Evolutionary conservation across 2,888 invertebrate genomes (phyloP), one percentile per base, ranked within the genome.

Genomic region (Zonitis immaculata): DNA sequence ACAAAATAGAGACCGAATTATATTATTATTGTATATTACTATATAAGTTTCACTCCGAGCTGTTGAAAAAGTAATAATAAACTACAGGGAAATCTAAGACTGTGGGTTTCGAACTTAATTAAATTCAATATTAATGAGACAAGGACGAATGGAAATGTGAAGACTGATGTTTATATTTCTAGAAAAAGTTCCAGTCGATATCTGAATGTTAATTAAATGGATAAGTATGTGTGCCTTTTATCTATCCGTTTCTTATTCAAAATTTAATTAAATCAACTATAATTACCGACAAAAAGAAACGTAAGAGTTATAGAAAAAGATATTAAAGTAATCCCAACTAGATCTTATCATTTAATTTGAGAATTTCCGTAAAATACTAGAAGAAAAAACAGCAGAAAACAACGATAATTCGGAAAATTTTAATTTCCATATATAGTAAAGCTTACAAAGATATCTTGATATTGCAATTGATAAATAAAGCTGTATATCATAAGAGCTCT

Each of bases 201-300:
- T 35, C 16, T 35, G 1, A 35, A 3, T 35, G 35, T 16, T 35
- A 18, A 35, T 18, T 35, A 35, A 35, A 35, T 8, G 35, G 8
- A 2, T 3, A 11, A 35, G 9, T 18, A 16, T 35, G 8, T 9
- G 51, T 52, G 47, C 42, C 51, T 54, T 54, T 61, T 62, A 64
- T 65, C 63, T 64, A 61, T 61, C 61, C 62, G 56, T 66, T 63
- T 66, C 68, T 70, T 66, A 69, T 66, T 68, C 61, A 67, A 68
- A 68, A 67, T 71, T 71, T 69, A 69, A 68, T 64, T 70, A 70
- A 71, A 72, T 66, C 67, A 67, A 70, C 70, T 70, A 69, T 70
- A 70, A 67, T 68, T 63, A 60, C 62, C 61, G 66, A 65, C 67
- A 68, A 66, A 68, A 69, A 32, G 6, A 69, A 67, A 67, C n/a